phyloP scores from a whole-genome alignment of 2,113 vertebrate species.

The Coracopsis vasa region DNA sequence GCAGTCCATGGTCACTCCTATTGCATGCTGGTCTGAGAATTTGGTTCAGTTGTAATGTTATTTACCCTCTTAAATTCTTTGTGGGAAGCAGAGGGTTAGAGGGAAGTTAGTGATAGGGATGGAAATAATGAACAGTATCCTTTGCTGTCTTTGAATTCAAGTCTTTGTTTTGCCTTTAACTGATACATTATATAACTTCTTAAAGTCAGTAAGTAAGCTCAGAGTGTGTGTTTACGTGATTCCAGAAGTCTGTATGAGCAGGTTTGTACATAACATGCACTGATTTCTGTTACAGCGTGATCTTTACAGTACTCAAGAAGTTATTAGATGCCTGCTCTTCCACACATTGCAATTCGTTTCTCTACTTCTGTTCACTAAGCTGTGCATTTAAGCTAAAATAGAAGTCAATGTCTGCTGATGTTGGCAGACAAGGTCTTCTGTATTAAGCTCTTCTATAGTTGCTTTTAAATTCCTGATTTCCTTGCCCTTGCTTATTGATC shows the following conservation, averaged over 20 bases:
- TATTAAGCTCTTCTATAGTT: not conserved
- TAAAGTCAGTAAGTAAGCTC: not conserved
- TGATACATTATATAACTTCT: not conserved
- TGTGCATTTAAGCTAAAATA: not conserved
- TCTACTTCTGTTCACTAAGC: not conserved
- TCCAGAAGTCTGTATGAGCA: not conserved
- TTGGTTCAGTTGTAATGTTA: not conserved
- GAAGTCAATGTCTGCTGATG: not conserved
- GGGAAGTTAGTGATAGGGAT: not conserved
- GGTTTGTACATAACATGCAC: not conserved
- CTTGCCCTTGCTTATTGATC: not conserved
- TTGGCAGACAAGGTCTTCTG: not conserved
- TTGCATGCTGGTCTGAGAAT: rapidly evolving
- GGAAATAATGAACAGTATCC: not conserved
- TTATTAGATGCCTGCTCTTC: not conserved
- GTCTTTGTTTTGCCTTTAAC: not conserved
- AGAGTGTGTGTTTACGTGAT: rapidly evolving
- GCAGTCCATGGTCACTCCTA: not conserved
- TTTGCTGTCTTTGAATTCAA: not conserved
- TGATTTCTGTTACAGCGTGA: not conserved
- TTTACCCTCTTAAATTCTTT: not conserved
- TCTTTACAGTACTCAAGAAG: not conserved
- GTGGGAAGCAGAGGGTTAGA: not conserved
- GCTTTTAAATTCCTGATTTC: not conserved
- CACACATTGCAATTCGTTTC: not conserved